phyloP scores from a whole-genome alignment of 2,113 vertebrate genomes.

The Microtus montanus region DNA sequence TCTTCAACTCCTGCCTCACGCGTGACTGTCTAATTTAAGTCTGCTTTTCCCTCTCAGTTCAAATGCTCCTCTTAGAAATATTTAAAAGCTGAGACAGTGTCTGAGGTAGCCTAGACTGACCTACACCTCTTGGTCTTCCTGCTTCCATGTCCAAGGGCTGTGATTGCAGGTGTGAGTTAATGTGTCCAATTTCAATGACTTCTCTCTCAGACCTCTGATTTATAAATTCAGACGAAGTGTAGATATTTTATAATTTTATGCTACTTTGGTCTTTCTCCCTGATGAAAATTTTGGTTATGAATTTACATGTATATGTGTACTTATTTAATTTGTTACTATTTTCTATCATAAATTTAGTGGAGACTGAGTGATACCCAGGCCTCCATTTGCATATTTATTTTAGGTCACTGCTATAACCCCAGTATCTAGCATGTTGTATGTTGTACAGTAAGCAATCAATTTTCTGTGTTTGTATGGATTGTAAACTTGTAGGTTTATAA shows the following conservation, averaged over 20 bases:
- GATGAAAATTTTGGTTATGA: slow-evolving; percentile 18
- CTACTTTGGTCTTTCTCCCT: background rate
- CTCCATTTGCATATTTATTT: slow-evolving; percentile 21
- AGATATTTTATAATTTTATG: slow-evolving; percentile 22
- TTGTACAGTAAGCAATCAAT: background rate
- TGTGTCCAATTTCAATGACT: background rate
- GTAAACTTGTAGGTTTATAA: background rate
- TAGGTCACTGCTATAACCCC: background rate
- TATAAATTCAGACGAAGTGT: background rate
- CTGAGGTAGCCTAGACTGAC: background rate
- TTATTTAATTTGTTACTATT: slow-evolving; percentile 11
- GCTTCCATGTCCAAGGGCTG: background rate
- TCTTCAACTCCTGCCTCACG: background rate
- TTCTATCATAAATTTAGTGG: background rate
- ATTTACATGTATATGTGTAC: background rate
- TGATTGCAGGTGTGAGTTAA: background rate
- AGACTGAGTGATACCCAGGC: background rate
- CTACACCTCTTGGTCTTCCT: background rate
- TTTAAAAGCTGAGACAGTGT: background rate
- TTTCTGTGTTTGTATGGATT: background rate
- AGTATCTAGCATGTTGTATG: background rate
- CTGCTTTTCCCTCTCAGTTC: slow-evolving; percentile 11
- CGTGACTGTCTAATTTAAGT: background rate
- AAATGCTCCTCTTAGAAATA: background rate
- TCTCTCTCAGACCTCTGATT: background rate